These are phyloP conservation scores for Eumerus sabulonum DNA, from an alignment of 2,888 invertebrate genomes.

Conservation along the genomic window DNA sequence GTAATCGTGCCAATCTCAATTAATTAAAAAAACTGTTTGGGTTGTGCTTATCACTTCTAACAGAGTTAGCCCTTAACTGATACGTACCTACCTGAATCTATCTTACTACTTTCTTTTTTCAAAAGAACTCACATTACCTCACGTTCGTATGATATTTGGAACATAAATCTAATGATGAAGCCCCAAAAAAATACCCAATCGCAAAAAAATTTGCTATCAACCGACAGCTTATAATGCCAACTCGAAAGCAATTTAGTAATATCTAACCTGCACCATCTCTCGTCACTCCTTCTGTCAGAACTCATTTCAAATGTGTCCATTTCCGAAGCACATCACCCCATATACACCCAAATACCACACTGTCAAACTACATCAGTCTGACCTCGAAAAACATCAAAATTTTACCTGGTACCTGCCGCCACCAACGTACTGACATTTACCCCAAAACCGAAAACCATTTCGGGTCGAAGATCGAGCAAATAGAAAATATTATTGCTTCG, in stretches of 20 bases:
- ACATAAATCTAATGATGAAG: no score
- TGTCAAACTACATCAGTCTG: constrained; percentile 30
- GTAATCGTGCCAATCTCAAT: no score
- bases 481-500: constrained; percentile 59
- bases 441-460: constrained; percentile 17
- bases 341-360: constrained; percentile 26
- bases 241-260: constrained; percentile 59
- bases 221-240: constrained; percentile 50
- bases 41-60: no score
- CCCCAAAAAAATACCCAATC: no score
- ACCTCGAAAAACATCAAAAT: constrained; percentile 25
- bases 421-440: constrained; percentile 9
- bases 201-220: constrained; percentile 15
- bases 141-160: no score
- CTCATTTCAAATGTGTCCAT: constrained; percentile 54
- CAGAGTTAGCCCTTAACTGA: no score
- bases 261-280: constrained; percentile 13
- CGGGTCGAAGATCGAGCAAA: constrained; percentile 13
- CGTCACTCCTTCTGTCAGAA: constrained; percentile 44
- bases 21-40: no score
- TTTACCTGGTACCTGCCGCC: constrained; percentile 5
- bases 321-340: constrained; percentile 14
- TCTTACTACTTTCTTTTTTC: no score
- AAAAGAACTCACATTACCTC: no score
- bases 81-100: no score